These are phyloP conservation scores for Acipenser transmontanus DNA, from an alignment of 2,797 vertebrate species.

Conservation along the genomic window DNA sequence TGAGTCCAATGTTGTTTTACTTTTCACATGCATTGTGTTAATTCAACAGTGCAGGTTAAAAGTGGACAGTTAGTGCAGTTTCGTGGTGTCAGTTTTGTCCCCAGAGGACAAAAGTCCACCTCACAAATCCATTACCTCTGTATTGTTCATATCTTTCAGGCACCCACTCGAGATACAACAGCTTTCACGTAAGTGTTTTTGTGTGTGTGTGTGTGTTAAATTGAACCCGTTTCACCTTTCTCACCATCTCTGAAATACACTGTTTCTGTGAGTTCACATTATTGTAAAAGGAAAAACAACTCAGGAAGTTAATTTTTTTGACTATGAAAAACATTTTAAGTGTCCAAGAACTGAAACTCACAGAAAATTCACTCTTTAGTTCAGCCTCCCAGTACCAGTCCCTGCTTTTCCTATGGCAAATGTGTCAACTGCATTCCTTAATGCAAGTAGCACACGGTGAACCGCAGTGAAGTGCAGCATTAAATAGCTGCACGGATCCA, in stretches of 20 bases:
- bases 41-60: too few relatives aligned
- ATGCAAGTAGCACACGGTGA: too few relatives aligned
- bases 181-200: constrained; percentile 78
- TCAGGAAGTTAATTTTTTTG: not conserved
- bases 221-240: not conserved
- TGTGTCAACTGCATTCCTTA: too few relatives aligned
- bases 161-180: constrained; percentile 73
- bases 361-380: too few relatives aligned
- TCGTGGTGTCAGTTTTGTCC: not conserved
- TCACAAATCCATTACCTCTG: not conserved
- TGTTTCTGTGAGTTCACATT: not conserved
- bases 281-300: not conserved
- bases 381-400: too few relatives aligned
- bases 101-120: not conserved
- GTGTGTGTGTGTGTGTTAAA: not conserved
- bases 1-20: too few relatives aligned
- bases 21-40: too few relatives aligned
- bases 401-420: too few relatives aligned
- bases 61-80: not conserved
- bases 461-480: too few relatives aligned
- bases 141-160: constrained; percentile 40
- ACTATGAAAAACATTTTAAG: constrained; percentile 4
- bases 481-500: too few relatives aligned
- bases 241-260: not conserved
- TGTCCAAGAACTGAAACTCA: not conserved